phyloP scores from a whole-genome alignment of 2,113 vertebrate species.

The Stegostoma tigrinum region DNA sequence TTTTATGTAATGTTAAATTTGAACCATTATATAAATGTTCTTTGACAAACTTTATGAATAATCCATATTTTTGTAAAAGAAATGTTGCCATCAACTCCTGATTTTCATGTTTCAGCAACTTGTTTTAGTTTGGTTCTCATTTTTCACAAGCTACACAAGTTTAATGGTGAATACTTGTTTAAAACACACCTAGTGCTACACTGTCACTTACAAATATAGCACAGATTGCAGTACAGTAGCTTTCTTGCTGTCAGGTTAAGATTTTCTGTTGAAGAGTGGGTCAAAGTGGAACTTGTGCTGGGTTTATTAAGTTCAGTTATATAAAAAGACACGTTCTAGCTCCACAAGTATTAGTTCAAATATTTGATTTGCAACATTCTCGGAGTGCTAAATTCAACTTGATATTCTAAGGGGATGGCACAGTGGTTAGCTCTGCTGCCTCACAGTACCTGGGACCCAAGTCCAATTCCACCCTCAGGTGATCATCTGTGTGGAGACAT shows the following conservation, averaged over 20 bases:
- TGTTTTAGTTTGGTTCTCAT: background rate
- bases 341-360: background rate
- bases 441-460: too few species aligned
- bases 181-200: background rate
- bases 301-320: background rate
- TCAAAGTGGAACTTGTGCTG: background rate
- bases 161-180: background rate
- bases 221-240: background rate
- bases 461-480: too few species aligned
- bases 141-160: background rate
- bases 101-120: background rate
- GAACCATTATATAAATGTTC: too few species aligned
- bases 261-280: background rate
- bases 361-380: conserved; percentile 12
- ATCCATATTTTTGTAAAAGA: too few species aligned
- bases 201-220: background rate
- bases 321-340: background rate
- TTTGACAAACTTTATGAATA: too few species aligned
- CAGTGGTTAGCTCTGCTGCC: too few species aligned
- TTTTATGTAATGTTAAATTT: too few species aligned
- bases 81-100: background rate
- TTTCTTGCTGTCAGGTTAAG: background rate
- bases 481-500: too few species aligned
- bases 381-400: background rate
- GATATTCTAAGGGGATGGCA: background rate